Evolutionary conservation across 2,888 invertebrate species (phyloP).

Genomic region (Tenthredo notha): DNA sequence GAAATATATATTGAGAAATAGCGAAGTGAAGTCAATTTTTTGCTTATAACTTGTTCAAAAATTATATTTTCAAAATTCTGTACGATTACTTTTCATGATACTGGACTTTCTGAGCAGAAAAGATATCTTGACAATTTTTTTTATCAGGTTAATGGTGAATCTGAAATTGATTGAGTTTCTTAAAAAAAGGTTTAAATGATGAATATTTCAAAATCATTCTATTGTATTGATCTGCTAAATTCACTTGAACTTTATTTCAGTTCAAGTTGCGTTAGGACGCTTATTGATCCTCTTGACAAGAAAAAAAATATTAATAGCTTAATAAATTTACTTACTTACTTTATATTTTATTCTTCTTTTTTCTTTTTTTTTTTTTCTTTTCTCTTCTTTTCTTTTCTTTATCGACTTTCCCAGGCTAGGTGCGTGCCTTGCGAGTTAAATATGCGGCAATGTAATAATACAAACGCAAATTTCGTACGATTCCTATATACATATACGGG

Average conservation of each 20-base stretch:
- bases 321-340: not conserved
- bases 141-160: not conserved
- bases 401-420: not conserved
- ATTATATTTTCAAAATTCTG: not conserved
- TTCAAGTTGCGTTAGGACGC: not conserved
- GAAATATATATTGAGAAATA: not conserved
- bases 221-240: too few relatives aligned
- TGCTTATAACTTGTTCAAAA: not conserved
- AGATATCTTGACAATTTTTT: not conserved
- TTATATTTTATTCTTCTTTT: not conserved
- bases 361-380: not conserved
- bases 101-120: not conserved
- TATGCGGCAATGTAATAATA: not conserved
- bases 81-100: not conserved
- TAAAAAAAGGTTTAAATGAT: too few relatives aligned
- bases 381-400: not conserved
- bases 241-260: not conserved
- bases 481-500: not conserved
- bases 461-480: constrained; percentile 28
- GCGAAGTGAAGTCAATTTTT: not conserved
- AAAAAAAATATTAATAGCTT: not conserved
- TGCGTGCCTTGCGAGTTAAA: not conserved
- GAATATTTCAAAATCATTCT: too few relatives aligned
- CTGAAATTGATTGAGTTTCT: not conserved
- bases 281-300: not conserved